Conservation (phyloP, 2,888 invertebrate genomes). For the Leucozona laternaria region DNA sequence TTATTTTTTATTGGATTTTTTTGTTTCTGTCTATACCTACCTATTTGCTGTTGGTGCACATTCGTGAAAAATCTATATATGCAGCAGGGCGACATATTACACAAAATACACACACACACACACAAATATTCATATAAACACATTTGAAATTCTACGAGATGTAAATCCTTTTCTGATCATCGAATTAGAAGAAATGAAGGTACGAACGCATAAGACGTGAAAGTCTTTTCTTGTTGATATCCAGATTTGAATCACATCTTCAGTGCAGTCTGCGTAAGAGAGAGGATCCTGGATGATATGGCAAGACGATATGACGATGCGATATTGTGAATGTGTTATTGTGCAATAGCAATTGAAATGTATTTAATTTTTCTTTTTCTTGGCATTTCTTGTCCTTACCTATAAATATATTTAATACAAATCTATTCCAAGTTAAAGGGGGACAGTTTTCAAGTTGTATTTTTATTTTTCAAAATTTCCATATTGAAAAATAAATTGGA, state of each 20-base stretch:
- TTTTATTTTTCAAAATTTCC: constrained; percentile 39
- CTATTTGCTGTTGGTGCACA: constrained; percentile 18
- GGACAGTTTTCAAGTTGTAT: constrained; percentile 22
- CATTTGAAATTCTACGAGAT: constrained; percentile 63
- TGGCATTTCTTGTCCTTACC: neutral
- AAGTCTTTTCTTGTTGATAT: constrained; percentile 71
- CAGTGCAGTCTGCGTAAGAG: neutral
- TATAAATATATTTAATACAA: constrained; percentile 5
- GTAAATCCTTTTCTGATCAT: constrained; percentile 72
- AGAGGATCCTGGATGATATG: neutral
- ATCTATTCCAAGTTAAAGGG: constrained; percentile 12
- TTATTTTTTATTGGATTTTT: neutral
- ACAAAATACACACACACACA: neutral
- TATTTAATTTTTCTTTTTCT: constrained; percentile 45
- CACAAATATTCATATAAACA: constrained; percentile 7
- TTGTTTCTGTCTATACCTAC: neutral
- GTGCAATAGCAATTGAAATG: constrained; percentile 50
- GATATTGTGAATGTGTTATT: constrained; percentile 47
- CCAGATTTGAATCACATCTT: constrained; percentile 66
- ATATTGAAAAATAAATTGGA: constrained; percentile 67
- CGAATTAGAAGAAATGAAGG: constrained; percentile 70
- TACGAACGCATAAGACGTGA: constrained; percentile 64
- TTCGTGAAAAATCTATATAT: constrained; percentile 39
- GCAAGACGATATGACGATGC: constrained; percentile 19
- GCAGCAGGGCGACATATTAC: constrained; percentile 17